Evolutionary conservation across 2,888 invertebrate genomes (phyloP).

Genomic region (Galeopsomyia nigrocyanea): DNA sequence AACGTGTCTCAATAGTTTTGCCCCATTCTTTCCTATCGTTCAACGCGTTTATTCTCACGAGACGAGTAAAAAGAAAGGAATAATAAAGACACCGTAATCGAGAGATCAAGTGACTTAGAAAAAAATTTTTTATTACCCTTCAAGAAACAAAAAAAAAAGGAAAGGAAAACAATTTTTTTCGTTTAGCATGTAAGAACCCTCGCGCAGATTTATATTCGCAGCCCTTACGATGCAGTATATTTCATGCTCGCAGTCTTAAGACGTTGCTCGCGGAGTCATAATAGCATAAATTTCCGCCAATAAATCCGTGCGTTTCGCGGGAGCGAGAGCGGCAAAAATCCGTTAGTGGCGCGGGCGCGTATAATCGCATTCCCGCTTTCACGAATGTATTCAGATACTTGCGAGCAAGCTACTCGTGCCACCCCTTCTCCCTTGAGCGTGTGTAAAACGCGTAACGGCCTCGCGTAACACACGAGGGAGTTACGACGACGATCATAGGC

Average conservation of each 20-base stretch:
- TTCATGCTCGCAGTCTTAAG: slow-evolving; percentile 26
- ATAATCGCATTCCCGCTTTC: slow-evolving; percentile 64
- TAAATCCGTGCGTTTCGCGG: slow-evolving; percentile 56
- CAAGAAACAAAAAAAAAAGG: not conserved
- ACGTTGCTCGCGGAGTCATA: slow-evolving; percentile 44
- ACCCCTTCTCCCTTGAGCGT: not conserved
- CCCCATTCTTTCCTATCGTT: too few species aligned
- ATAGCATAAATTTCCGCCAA: slow-evolving; percentile 62
- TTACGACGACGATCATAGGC: slow-evolving; percentile 17
- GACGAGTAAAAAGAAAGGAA: too few species aligned
- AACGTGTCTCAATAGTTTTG: too few species aligned
- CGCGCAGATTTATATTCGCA: slow-evolving; percentile 35
- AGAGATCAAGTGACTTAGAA: slow-evolving; percentile 6
- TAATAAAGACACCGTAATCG: too few species aligned
- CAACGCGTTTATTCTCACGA: too few species aligned
- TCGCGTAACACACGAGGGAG: slow-evolving; percentile 33
- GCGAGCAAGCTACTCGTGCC: slow-evolving; percentile 8
- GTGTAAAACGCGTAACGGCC: slow-evolving; percentile 47
- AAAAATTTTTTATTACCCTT: slow-evolving; percentile 5
- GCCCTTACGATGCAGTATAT: slow-evolving; percentile 33
- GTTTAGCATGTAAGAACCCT: slow-evolving; percentile 11
- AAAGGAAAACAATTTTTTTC: slow-evolving; percentile 31
- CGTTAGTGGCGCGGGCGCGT: slow-evolving; percentile 16
- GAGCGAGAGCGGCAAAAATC: too few species aligned
- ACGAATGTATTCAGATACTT: slow-evolving; percentile 61